Evolutionary conservation across 2,888 invertebrate species (phyloP), one percentile per base, ranked within the genome.

Genomic region (Epirrhoe tristata): DNA sequence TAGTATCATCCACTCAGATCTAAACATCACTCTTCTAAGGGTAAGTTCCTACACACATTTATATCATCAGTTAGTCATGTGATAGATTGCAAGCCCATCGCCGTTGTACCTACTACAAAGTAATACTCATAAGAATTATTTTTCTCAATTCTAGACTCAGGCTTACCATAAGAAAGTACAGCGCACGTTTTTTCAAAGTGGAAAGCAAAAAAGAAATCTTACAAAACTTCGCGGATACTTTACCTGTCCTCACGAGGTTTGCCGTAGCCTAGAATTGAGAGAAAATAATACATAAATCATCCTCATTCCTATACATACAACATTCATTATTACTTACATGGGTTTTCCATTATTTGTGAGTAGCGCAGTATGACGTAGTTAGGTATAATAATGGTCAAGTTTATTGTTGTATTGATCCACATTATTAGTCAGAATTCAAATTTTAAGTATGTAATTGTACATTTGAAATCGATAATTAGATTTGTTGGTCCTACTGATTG

Each of bases 101-200:
- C 34, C 34, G 34, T 34, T 32, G 6, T 10, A 10, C 3, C 8
- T 48, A 34, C 16, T 17, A 51, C 17, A 51, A 17, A 17, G 24
- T 24, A 24, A 16, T 6, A 17, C 50, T 17, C n/a, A 1, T 31
- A 57, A 10, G 12, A 17, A 43, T 50, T 63, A 46, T 75, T 84
- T 86, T 86, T 89, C 88, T 89, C 87, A 89, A 90, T 89, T 89
- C 87, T 90, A 90, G 90, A 89, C 63, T 89, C 69, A 70, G 67
- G 81, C 66, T 74, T 72, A 67, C 74, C 60, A 64, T 89, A 78
- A 81, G 82, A 83, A 81, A 77, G 58, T 77, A 75, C 75, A 74
- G 72, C 68, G 63, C 62, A 34, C 70, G 66, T 53, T 73, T 82
- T 66, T 82, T 82, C 75, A 74, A 70, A 70, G 59, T 59, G 68